These are phyloP conservation scores for Machimus atricapillus DNA, from an alignment of 2,888 invertebrate genomes.

Conservation along the genomic window DNA sequence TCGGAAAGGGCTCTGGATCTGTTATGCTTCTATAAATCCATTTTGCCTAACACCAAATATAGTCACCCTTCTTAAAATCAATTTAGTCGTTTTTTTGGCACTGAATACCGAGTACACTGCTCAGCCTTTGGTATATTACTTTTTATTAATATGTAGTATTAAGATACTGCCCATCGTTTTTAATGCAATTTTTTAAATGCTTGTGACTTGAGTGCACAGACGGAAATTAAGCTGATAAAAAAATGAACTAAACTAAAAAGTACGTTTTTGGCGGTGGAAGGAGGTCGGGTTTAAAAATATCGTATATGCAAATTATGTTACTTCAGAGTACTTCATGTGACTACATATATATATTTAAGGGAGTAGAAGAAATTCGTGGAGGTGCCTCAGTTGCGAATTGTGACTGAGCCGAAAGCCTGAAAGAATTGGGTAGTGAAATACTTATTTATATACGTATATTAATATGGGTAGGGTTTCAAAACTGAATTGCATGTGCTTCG, in stretches of 20 bases:
- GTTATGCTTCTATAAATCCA: background rate
- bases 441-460: background rate
- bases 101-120: background rate
- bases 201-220: background rate
- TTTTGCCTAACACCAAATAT: background rate
- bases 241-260: too few species aligned
- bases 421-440: constrained; percentile 1
- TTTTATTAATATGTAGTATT: background rate
- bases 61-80: background rate
- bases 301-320: background rate
- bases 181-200: background rate
- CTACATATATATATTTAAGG: background rate
- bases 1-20: background rate
- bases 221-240: too few species aligned
- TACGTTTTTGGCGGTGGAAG: background rate
- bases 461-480: background rate
- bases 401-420: constrained; percentile 4
- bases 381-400: constrained; percentile 17
- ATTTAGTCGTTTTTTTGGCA: background rate
- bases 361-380: background rate
- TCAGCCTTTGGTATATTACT: background rate
- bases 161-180: background rate
- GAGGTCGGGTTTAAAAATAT: background rate
- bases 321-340: background rate
- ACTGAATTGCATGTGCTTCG: constrained; percentile 24